Evolutionary conservation across 2,888 invertebrate species (phyloP).

Genomic region (Parnassius mnemosyne): DNA sequence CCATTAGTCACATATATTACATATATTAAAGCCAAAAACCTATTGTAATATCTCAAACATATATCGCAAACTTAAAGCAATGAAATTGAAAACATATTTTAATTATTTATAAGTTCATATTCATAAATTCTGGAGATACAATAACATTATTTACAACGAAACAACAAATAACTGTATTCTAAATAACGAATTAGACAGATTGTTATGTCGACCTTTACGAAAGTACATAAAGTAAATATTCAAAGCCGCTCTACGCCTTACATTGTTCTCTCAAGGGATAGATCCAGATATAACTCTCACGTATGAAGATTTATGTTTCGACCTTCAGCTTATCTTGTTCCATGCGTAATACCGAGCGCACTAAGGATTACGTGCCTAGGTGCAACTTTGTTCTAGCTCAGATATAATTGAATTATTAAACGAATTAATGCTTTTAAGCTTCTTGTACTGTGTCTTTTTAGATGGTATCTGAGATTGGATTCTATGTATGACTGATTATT

Average conservation of each 20-base stretch:
- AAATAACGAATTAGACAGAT: conserved; percentile 13
- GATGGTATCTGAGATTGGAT: neutral
- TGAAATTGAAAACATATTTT: too few relatives aligned
- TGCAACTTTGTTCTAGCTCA: conserved; percentile 14
- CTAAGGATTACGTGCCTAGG: conserved; percentile 17
- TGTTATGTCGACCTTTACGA: conserved; percentile 9
- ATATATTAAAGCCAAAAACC: too few relatives aligned
- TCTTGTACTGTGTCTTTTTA: neutral
- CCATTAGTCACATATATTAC: too few relatives aligned
- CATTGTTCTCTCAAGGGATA: conserved; percentile 4
- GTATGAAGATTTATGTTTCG: conserved; percentile 20
- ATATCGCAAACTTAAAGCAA: too few relatives aligned
- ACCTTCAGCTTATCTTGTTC: conserved; percentile 18
- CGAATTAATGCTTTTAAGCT: neutral
- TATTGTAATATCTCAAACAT: too few relatives aligned
- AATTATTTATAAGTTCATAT: neutral
- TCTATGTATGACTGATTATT: neutral
- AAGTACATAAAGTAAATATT: conserved; percentile 16
- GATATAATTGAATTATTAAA: conserved; percentile 22
- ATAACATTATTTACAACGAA: neutral
- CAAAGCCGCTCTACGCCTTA: conserved; percentile 9
- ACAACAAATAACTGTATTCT: conserved; percentile 9
- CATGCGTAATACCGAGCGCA: conserved; percentile 7
- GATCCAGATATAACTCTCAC: conserved; percentile 16
- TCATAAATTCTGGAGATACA: too few relatives aligned